Conservation (phyloP, 2,797 vertebrate species). For the Cephalopachus bancanus region DNA sequence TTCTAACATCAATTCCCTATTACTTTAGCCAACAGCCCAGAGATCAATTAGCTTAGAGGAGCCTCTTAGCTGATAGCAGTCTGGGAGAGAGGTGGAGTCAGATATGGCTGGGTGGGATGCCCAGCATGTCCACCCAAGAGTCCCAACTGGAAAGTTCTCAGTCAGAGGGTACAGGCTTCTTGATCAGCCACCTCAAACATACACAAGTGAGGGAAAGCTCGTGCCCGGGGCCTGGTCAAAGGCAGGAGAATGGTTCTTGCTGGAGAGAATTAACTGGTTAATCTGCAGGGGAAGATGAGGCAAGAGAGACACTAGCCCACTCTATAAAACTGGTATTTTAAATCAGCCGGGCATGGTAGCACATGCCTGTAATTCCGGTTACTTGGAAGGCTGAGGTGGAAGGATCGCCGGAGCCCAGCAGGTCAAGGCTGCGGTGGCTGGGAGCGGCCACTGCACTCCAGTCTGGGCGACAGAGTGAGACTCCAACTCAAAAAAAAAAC, state of each 20-base stretch:
- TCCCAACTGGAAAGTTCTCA: not conserved
- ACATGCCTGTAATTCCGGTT: no score
- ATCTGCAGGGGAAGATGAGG: no score
- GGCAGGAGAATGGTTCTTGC: not conserved
- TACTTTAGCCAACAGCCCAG: slow-evolving; percentile 79
- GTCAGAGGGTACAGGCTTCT: not conserved
- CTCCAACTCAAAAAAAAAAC: no score
- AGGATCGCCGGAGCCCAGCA: no score
- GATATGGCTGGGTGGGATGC: not conserved
- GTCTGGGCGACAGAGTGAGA: no score
- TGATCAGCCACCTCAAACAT: not conserved
- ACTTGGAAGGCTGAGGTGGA: no score
- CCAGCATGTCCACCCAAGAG: not conserved
- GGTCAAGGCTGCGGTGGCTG: no score
- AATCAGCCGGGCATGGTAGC: no score
- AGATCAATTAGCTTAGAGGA: slow-evolving; percentile 80
- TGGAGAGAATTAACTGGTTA: not conserved
- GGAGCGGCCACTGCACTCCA: no score
- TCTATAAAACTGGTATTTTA: not conserved
- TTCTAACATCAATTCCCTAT: slow-evolving; percentile 76
- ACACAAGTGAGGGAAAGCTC: not conserved
- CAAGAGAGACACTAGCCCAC: not conserved
- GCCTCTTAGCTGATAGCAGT: slow-evolving; percentile 71
- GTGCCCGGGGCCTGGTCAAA: not conserved
- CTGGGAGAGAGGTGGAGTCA: not conserved